These are phyloP conservation scores for Sapayoa aenigma DNA, from an alignment of 2,113 vertebrate genomes.

Conservation along the genomic window DNA sequence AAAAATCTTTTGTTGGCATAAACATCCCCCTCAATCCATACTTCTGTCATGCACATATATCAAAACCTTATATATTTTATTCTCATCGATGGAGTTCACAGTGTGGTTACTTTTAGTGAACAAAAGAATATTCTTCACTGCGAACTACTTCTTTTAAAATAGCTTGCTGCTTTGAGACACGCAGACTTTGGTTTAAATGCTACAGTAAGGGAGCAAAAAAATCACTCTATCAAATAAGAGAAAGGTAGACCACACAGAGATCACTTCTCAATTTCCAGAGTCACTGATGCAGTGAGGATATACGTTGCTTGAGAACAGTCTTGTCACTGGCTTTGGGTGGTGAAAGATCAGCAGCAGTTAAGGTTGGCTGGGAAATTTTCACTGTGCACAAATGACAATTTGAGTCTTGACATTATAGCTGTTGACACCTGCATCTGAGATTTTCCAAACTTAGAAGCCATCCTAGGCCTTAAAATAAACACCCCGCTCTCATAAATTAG, in stretches of 20 bases:
- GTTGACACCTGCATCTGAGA: neutral
- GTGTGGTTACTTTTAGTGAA: neutral
- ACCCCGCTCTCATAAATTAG: neutral
- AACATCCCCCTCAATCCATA: neutral
- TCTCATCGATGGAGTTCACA: neutral
- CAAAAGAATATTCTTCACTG: neutral
- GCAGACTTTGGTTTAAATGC: conserved; percentile 12
- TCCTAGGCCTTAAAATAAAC: neutral
- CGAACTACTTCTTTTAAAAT: neutral
- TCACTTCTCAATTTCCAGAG: conserved; percentile 67
- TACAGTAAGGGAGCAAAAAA: neutral
- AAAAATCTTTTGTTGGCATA: neutral
- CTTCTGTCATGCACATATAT: neutral
- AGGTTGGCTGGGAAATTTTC: conserved; percentile 28
- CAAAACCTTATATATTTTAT: neutral
- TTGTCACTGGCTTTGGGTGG: conserved; percentile 52
- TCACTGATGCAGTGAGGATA: conserved; percentile 57
- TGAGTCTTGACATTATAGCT: neutral
- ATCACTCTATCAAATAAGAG: conserved; percentile 42
- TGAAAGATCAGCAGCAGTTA: conserved; percentile 41
- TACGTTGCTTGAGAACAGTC: conserved; percentile 32
- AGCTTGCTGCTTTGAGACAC: neutral
- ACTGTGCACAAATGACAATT: neutral
- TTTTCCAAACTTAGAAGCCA: neutral
- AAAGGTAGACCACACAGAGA: conserved; percentile 47